These are phyloP conservation scores for Heliangelus exortis DNA, from an alignment of 2,797 vertebrate genomes.

Conservation along the genomic window DNA sequence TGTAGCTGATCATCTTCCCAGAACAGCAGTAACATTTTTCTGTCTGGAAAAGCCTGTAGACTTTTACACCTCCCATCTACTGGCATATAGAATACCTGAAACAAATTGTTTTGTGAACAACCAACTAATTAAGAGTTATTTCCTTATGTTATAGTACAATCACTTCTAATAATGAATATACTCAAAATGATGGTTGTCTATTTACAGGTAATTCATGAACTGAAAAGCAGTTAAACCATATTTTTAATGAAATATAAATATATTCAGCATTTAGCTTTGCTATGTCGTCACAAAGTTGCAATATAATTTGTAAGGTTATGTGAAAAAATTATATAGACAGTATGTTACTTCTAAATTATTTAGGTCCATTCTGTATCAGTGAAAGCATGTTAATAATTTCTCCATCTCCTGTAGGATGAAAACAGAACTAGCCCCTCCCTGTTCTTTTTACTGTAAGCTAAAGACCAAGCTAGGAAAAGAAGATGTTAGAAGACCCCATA, in stretches of 20 bases:
- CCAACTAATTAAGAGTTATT: constrained; percentile 8
- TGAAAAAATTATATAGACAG: not conserved
- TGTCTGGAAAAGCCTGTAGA: not conserved
- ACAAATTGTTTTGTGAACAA: not conserved
- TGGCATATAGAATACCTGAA: not conserved
- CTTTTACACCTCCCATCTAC: not conserved
- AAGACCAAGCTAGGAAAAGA: not conserved
- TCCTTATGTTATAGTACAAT: not conserved
- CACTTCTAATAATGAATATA: not conserved
- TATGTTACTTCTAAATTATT: not conserved
- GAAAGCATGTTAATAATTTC: not conserved
- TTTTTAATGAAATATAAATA: not conserved
- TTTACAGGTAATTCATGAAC: not conserved
- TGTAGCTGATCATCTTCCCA: not conserved
- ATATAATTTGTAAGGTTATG: not conserved
- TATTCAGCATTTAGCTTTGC: not conserved
- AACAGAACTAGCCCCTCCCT: not conserved
- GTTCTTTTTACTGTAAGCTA: not conserved
- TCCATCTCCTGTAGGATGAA: not conserved
- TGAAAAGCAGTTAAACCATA: not conserved
- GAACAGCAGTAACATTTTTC: not conserved
- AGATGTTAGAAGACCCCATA: not conserved
- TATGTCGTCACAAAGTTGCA: not conserved
- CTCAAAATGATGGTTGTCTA: not conserved
- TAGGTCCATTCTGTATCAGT: not conserved